Base-by-base conservation (phyloP, 1,140 invertebrate species). In the Drosophila kikkawai region DNA sequence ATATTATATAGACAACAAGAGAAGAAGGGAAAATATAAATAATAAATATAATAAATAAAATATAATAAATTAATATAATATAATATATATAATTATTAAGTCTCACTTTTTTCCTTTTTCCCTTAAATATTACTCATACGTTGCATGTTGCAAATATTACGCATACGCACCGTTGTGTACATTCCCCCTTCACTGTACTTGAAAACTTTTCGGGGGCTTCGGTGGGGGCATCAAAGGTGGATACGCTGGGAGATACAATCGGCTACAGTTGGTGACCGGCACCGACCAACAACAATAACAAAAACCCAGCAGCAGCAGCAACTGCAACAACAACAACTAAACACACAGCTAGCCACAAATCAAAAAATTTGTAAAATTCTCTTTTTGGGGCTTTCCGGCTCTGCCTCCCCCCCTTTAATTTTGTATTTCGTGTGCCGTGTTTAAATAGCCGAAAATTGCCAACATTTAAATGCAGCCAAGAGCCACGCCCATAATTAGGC, bases 401-500 rank as follows among this genome's bases (percentile, higher is more conserved):
- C 48, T 17, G 36, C 36, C 12, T 3, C 2, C 22, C 2, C 22
- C 29, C 2, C 12, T 41, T 68, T 56, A 56, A 70, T 69, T 56
- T 57, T 71, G 51, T 59, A 68, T 67, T 67, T 44, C 13, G 39
- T 60, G 45, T 26, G 22, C 22, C 9, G 47, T 73, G 69, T 73
- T 73, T 73, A 73, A 74, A 73, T 60, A 74, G 70, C 70, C 68
- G 70, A 74, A 74, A 74, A 74, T 74, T 69, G 74, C 39, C 56
- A 68, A 45, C 75, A 77, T 78, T 77, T 77, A 77, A 77, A 77
- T 77, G 74, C 64, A 60, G 75, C 56, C 56, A 19, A 51, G 45
- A 17, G 75, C 75, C 75, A 70, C 75, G 75, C 75, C 75, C 58
- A 78, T 79, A 78, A 79, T 79, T 79, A 79, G 53, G 39, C 65